These are phyloP conservation scores for Ennomos erosarius DNA, from an alignment of 2,888 invertebrate genomes.

Conservation along the genomic window DNA sequence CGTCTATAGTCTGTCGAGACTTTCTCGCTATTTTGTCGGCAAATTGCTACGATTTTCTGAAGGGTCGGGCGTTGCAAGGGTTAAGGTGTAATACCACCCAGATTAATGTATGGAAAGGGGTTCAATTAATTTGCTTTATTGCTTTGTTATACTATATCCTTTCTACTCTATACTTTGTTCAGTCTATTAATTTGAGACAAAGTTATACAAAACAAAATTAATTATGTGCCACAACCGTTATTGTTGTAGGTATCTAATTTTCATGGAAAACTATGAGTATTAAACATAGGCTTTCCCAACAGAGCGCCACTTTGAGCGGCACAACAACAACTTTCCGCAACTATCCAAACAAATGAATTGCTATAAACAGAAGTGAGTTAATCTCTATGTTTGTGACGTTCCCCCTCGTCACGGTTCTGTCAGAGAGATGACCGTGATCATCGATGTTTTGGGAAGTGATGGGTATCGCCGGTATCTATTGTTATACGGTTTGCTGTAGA, in stretches of 20 bases:
- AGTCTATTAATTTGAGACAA: no score
- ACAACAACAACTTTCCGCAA: neutral
- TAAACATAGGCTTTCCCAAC: no score
- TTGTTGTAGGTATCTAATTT: no score
- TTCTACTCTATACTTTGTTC: no score
- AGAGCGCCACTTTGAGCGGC: no score
- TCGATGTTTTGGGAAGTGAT: conserved; percentile 34
- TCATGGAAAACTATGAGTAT: no score
- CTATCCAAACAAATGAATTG: conserved; percentile 19
- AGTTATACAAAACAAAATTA: no score
- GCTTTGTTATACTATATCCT: no score
- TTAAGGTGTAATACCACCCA: conserved; percentile 43
- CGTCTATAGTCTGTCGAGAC: conserved; percentile 52
- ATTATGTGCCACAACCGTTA: no score
- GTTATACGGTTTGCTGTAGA: no score
- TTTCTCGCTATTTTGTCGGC: conserved; percentile 58
- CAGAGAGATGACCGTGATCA: conserved; percentile 22
- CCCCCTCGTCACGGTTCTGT: conserved; percentile 55
- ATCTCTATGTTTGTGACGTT: conserved; percentile 54
- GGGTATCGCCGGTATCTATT: conserved; percentile 3
- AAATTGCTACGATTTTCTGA: conserved; percentile 55
- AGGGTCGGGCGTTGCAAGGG: conserved; percentile 45
- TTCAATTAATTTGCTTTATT: conserved; percentile 23
- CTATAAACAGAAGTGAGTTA: conserved; percentile 46
- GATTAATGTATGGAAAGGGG: conserved; percentile 47